A percentile compares a stretch with the other conserved stretches of the same genome.
These are phyloP conservation scores for Chloroclystis v-ata DNA, from an alignment of 2,888 invertebrate species.

Conservation along the genomic window DNA sequence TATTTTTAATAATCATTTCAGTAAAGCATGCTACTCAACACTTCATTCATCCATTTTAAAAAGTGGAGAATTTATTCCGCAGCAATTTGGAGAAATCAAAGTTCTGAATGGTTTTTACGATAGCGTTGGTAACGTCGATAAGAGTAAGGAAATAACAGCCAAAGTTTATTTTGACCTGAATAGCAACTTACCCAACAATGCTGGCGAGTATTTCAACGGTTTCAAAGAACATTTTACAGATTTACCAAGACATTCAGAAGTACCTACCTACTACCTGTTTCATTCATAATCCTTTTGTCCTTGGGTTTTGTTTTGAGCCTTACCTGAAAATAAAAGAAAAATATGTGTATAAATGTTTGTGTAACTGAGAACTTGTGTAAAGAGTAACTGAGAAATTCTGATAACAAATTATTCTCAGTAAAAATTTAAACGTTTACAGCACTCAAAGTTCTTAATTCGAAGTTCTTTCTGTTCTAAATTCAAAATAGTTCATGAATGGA, in stretches of 20 bases:
- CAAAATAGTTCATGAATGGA: conserved; percentile 22
- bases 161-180: conserved; percentile 25
- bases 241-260: conserved; percentile 1
- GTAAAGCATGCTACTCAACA: too few relatives aligned
- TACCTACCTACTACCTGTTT: conserved; percentile 1
- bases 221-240: conserved; percentile 10
- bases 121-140: conserved; percentile 25
- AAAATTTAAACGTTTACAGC: neutral
- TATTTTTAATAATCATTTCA: too few relatives aligned
- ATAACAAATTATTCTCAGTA: too few relatives aligned
- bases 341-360: too few relatives aligned
- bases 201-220: conserved; percentile 11
- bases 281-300: conserved; percentile 12
- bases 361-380: too few relatives aligned
- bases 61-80: neutral
- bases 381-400: too few relatives aligned
- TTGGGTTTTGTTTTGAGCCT: conserved; percentile 6
- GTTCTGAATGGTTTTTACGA: conserved; percentile 20
- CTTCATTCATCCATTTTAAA: conserved; percentile 1
- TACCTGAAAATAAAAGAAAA: conserved; percentile 21
- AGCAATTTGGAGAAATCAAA: conserved; percentile 7
- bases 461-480: conserved; percentile 2
- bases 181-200: conserved; percentile 12
- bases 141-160: conserved; percentile 21
- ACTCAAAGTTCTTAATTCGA: conserved; percentile 9